Evolutionary conservation across 2,888 invertebrate genomes (phyloP).

Genomic region (Pherbina coryleti): DNA sequence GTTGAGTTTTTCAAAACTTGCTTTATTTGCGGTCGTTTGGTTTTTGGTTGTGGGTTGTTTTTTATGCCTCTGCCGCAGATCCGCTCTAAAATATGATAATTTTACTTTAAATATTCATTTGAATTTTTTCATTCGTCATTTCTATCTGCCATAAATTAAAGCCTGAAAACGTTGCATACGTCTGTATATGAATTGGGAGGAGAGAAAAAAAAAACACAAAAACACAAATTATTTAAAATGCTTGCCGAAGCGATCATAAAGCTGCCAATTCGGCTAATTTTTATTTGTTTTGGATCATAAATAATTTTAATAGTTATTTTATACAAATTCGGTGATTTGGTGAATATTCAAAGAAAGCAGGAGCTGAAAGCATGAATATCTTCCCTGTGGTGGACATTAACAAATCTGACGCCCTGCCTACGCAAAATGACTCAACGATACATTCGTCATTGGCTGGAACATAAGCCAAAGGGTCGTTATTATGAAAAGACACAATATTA

Average conservation of each 20-base stretch:
- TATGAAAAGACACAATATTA: too few relatives aligned
- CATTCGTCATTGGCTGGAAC: too few relatives aligned
- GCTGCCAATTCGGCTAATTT: slow-evolving; percentile 21
- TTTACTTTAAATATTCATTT: slow-evolving; percentile 10
- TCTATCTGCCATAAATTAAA: slow-evolving; percentile 27
- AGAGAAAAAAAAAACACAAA: background rate
- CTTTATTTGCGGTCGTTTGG: background rate
- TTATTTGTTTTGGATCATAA: slow-evolving; percentile 11
- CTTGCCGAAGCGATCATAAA: slow-evolving; percentile 17
- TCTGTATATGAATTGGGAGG: background rate
- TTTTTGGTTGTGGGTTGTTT: slow-evolving; percentile 17
- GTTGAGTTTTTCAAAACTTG: background rate
- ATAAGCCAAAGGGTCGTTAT: too few relatives aligned
- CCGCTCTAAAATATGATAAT: slow-evolving; percentile 16
- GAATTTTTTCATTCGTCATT: slow-evolving; percentile 13
- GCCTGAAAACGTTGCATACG: background rate
- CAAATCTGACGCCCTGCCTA: too few relatives aligned
- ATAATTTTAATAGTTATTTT: slow-evolving; percentile 20
- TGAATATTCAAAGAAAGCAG: background rate
- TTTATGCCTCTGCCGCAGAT: background rate
- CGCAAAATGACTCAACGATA: too few relatives aligned
- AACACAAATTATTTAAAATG: background rate
- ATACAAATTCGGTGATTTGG: background rate
- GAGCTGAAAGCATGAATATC: too few relatives aligned
- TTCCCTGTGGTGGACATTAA: too few relatives aligned